Base-by-base conservation (phyloP, 2,113 vertebrate species). In the Xerus inauris region DNA sequence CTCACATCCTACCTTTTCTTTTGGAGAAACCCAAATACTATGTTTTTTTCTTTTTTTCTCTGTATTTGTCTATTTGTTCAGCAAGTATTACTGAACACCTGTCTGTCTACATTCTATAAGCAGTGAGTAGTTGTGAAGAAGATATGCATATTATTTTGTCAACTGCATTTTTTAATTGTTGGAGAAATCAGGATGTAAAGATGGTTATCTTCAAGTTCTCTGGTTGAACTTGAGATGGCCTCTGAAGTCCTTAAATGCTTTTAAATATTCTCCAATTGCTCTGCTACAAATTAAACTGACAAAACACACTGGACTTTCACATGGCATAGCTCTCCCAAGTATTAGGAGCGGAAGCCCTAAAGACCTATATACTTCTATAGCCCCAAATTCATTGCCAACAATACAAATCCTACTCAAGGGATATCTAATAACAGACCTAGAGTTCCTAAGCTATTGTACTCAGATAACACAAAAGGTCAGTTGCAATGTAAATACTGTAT, bases 371-470 rank as follows among this genome's bases (percentile, higher is more conserved):
- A 80, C 84, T 94, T 94, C 54, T n/a, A 54, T 84, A 92, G 79
- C 17, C 19, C 81, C 75, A 84, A 67, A 86, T 82, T 87, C 67
- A 84, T 6, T 77, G 77, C 49, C 86, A 91, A 87, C 57, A 72
- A 64, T 16, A 62, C 87, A 95, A 92, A 86, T 77, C 87, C 85
- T 81, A 26, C 4, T 72, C 73, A 73, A 94, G 51, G n/a, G 57
- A 10, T 73, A 88, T 72, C 87, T 81, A 64, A 92, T 38, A 84
- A 89, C 42, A 89, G 69, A 79, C 28, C 86, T 94, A 83, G 62
- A 73, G n/a, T 93, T 95, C 49, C 85, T 87, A 75, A 96, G 81
- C 65, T 76, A 91, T n/a, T 87, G 49, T 94, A 91, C 93, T 80
- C 24, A 94, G 64, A 84, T 14, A 75, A 86, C 54, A 87, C 42